Evolutionary conservation across 2,888 invertebrate genomes (phyloP).

Genomic region (Chirona hameri): DNA sequence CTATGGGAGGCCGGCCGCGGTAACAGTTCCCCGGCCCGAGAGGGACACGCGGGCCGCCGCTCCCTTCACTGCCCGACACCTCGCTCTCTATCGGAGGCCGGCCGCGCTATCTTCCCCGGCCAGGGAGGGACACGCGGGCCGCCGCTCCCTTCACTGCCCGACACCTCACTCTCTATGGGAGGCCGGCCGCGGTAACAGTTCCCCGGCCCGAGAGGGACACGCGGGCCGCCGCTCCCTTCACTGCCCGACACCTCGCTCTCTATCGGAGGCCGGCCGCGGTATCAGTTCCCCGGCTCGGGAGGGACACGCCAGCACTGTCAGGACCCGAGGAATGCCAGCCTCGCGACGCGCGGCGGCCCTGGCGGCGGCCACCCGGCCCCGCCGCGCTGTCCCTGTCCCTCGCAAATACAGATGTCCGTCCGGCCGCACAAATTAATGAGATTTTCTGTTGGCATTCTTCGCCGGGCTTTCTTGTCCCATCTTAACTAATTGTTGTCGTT

Average conservation of each 20-base stretch:
- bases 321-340: neutral
- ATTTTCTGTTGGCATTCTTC: constrained; percentile 28
- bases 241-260: neutral
- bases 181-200: no score
- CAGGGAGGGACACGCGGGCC: neutral
- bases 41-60: neutral
- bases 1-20: neutral
- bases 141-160: no score
- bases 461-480: constrained; percentile 25
- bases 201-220: neutral
- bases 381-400: neutral
- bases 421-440: constrained; percentile 28
- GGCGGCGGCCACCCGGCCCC: no score
- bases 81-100: neutral
- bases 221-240: no score
- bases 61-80: neutral
- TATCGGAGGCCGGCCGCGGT: neutral
- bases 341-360: no score
- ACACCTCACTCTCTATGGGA: neutral
- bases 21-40: no score
- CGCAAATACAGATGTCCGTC: constrained; percentile 22
- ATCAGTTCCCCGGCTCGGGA: no score
- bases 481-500: constrained; percentile 28
- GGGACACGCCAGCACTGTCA: neutral
- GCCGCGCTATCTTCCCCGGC: neutral